Base-by-base conservation (phyloP, 2,888 invertebrate genomes). In the Drosophila quasianomalipes region DNA sequence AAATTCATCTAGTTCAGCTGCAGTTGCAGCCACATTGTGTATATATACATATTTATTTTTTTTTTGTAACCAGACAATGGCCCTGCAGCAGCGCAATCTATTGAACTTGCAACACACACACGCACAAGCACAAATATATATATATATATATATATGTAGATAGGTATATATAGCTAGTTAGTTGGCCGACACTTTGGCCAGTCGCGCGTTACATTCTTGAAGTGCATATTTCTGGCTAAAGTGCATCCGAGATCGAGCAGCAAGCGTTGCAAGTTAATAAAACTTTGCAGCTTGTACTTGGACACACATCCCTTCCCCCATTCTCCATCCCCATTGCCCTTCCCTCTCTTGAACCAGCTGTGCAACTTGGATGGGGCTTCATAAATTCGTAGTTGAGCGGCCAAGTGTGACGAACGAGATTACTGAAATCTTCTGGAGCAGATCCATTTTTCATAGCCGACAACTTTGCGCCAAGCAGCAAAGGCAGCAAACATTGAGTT, bases 401-500 rank as follows among this genome's bases (percentile, higher is more conserved):
- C 92, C 92, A 92, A 91, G 92, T 91, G 92, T 89, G 90, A 92
- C 92, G 92, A 92, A 92, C 92, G 91, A 92, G 92, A 92, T 92
- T 92, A 92, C 92, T 92, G 86, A 92, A 92, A 92, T 92, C 92
- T 92, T 92, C 92, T 92, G 92, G 92, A 92, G 92, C 92, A 92
- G 87, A 92, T 92, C 92, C 92, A 92, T 91, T 91, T 91, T 92
- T 89, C 90, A 91, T 91, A 87, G 91, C 79, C 88, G 77, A 82
- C 90, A 88, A 90, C 83, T 85, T 85, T 74, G 71, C 78, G 58
- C 72, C 74, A 68, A 62, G 33, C 54, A 53, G 31, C 63, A 47
- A 16, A 9, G 41, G 51, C 74, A 49, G 58, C 65, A 58, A 60
- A 55, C 81, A 79, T 79, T 76, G 53, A 78, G 82, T 81, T 81